Conservation (phyloP, 2,113 vertebrate species). For the Oceanites oceanicus region DNA sequence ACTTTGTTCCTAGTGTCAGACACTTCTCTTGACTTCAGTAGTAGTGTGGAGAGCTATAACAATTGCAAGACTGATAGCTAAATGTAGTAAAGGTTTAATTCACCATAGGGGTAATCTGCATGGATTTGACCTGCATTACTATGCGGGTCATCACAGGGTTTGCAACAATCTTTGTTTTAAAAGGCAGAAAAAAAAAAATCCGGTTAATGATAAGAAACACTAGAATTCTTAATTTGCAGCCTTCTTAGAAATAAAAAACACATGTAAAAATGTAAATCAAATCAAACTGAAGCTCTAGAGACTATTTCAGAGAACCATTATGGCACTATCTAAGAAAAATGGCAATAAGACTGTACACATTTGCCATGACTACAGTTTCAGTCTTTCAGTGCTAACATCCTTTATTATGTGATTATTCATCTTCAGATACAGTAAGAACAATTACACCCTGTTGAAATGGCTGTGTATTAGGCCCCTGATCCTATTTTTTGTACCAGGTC, state of each 20-base stretch:
- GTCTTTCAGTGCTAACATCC: not conserved
- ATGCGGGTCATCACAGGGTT: not conserved
- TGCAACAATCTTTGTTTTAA: not conserved
- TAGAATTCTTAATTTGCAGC: not conserved
- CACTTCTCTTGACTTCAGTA: not conserved
- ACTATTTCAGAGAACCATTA: not conserved
- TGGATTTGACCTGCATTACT: not conserved
- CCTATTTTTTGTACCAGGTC: not conserved
- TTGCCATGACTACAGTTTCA: not conserved
- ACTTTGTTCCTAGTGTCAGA: not conserved
- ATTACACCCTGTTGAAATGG: not conserved
- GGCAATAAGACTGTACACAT: not conserved
- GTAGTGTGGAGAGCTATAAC: not conserved
- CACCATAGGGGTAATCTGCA: not conserved
- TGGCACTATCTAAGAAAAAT: not conserved
- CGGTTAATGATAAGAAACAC: not conserved
- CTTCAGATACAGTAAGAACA: not conserved
- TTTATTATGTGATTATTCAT: not conserved
- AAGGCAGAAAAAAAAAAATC: not conserved
- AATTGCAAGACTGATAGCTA: not conserved
- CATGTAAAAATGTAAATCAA: not conserved
- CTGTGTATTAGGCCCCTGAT: not conserved
- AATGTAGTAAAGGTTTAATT: not conserved
- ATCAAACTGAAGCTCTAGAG: not conserved
- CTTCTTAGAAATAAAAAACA: not conserved